Evolutionary conservation across 1,140 invertebrate genomes (phyloP), one percentile per base, ranked within the genome.

Genomic region (Marisa cornuarietis): DNA sequence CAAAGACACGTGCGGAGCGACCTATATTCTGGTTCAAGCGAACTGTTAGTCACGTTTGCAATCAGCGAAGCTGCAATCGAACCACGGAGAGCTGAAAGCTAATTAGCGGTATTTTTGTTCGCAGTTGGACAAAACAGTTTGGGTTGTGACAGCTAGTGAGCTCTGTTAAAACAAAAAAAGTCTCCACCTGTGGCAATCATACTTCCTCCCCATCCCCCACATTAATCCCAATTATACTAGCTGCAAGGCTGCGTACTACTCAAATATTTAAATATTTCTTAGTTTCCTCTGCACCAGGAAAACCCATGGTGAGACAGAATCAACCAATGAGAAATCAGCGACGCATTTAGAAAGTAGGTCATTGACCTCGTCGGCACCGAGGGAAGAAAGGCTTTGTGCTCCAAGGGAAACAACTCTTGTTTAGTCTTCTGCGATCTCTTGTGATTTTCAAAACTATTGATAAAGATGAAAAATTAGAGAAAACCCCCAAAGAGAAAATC

Each of bases 1-100:
- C 77, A 84, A 82, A 81, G 75, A 71, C 81, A 84, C 79, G 80
- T 76, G 81, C 66, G 76, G 31, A 51, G 16, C 26, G 76, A 74
- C 71, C 71, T 58, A 79, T 22, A 61, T 79, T 65, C 20, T 31
- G 24, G 9, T 54, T 58, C 62, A n/a, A 22, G 24, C 62, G 62
- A 76, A 68, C 42, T 26, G 31, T 22, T 62, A 58, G 71, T 71
- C 61, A 76, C 66, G 62, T 63, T 62, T 62, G 10, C 7, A 16
- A 24, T 61, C 16, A 18, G 26, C 18, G 58, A 24, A 16, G 26
- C 52, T 22, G 18, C 18, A 61, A 62, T 22, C 24, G 51, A 58
- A 52, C 42, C 66, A 0, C 24, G 61, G 65, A 20, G 22, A 63
- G 54, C n/a, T n/a, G n/a, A 63, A 20, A 31, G 24, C 26, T 61